Base-by-base conservation (phyloP, 2,888 invertebrate genomes). In the Mimumesa dahlbomi region DNA sequence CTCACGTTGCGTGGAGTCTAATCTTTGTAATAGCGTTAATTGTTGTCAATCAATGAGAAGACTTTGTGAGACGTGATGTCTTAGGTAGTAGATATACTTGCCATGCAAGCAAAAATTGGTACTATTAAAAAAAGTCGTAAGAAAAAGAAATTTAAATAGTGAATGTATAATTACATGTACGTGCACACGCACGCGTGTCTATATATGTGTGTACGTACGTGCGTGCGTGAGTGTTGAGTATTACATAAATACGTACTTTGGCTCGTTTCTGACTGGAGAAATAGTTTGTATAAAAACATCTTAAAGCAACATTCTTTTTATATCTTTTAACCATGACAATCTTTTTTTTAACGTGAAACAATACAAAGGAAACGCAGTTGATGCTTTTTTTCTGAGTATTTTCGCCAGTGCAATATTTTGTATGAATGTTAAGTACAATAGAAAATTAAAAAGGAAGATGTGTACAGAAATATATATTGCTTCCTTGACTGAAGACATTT, bases 81-180 rank as follows among this genome's bases (percentile, higher is more conserved):
- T 73, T 63, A 69, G 66, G 67, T 63, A 74, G 63, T 71, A 75
- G 73, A 80, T 77, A 82, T 81, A 77, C 84, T 85, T 86, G 85
- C 83, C 78, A 77, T 85, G 85, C 83, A 86, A 85, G 84, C 68
- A 79, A 57, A 81, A 79, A 80, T 81, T 69, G 66, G 65, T 75
- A 71, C 58, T 73, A 67, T 61, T 70, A 48, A 36, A 43, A 68
- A 58, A 69, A 66, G 34, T 69, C 22, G 54, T 31, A 59, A 40
- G 21, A 53, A 18, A 45, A 73, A 56, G 48, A 65, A 50, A 63
- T 59, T 29, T 52, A 11, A 64, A 49, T 48, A 34, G 38, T 36
- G 59, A 56, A 50, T 70, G 43, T 59, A 38, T 21, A 52, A n/a
- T n/a, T n/a, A n/a, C n/a, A n/a, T n/a, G n/a, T 13, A 53, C 14